phyloP scores from a whole-genome alignment of 2,888 invertebrate species.

The Drosophila buzzatii region DNA sequence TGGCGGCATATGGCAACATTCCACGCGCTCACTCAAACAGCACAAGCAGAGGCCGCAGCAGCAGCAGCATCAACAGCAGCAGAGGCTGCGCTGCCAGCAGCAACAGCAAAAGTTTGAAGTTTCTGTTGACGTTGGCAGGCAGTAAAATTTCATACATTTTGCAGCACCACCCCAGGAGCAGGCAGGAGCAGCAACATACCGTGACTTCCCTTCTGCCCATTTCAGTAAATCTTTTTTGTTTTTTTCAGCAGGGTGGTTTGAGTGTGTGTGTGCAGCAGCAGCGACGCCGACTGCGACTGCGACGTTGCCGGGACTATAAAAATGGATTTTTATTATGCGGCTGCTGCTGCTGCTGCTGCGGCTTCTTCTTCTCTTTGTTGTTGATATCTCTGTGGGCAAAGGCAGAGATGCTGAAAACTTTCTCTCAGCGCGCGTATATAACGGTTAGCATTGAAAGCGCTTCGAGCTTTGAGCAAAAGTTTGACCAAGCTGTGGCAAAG shows the following conservation, averaged over 20 bases:
- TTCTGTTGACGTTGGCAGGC: constrained; percentile 69
- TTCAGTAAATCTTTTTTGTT: constrained; percentile 57
- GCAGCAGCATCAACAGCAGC: constrained; percentile 8
- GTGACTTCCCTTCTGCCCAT: constrained; percentile 27
- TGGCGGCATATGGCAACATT: constrained; percentile 80
- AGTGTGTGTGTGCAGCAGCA: constrained; percentile 5
- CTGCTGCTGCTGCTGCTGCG: constrained; percentile 29
- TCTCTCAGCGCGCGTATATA: constrained; percentile 35
- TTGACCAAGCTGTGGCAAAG: constrained; percentile 24
- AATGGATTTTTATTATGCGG: constrained; percentile 78
- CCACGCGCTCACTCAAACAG: constrained; percentile 66
- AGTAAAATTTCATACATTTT: constrained; percentile 68
- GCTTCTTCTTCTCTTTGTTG: constrained; percentile 31
- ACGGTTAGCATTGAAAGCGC: constrained; percentile 27
- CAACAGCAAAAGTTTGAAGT: constrained; percentile 54
- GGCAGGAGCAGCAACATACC: constrained; percentile 30
- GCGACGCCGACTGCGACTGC: constrained; percentile 32
- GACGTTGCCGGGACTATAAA: constrained; percentile 72
- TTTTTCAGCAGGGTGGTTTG: constrained; percentile 58
- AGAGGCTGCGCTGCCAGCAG: constrained; percentile 7
- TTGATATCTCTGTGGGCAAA: constrained; percentile 62
- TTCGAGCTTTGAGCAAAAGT: constrained; percentile 54
- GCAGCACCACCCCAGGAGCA: constrained; percentile 52
- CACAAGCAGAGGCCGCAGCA: constrained; percentile 19
- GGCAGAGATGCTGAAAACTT: constrained; percentile 47